Percentiles rank a stretch among this genome's conserved stretches.
Conservation (phyloP, 2,888 invertebrate genomes). For the Cosmorhoe ocellata region DNA sequence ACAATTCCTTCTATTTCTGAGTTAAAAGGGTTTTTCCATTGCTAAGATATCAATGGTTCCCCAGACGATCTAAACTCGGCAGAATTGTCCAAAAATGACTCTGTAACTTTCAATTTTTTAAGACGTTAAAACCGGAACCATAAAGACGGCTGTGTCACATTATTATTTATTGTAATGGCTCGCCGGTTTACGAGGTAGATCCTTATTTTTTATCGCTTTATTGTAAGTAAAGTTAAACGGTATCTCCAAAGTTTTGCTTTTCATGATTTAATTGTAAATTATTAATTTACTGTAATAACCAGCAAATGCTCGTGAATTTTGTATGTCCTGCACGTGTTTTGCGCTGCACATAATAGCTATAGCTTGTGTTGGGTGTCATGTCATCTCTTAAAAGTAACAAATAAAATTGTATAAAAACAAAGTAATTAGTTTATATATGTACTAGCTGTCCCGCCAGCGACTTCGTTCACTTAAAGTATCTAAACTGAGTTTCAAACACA, state of each 20-base stretch:
- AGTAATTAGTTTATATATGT: too few relatives aligned
- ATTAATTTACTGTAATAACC: too few relatives aligned
- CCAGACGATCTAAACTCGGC: not conserved
- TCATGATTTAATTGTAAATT: not conserved
- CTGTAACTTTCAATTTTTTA: slow-evolving; percentile 32
- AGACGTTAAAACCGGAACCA: slow-evolving; percentile 30
- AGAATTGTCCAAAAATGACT: slow-evolving; percentile 27
- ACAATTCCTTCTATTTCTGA: too few relatives aligned
- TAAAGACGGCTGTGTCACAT: slow-evolving; percentile 37
- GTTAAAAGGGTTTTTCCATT: not conserved
- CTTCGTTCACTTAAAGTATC: too few relatives aligned
- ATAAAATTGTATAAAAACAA: too few relatives aligned
- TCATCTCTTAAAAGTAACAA: too few relatives aligned
- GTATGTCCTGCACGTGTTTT: too few relatives aligned
- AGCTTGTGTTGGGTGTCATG: too few relatives aligned
- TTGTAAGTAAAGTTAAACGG: slow-evolving; percentile 1
- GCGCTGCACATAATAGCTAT: too few relatives aligned
- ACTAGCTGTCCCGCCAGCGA: too few relatives aligned
- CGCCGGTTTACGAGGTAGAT: slow-evolving; percentile 27
- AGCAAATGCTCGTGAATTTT: too few relatives aligned
- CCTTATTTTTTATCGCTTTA: slow-evolving; percentile 34
- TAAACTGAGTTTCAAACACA: too few relatives aligned
- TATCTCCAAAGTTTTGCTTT: not conserved
- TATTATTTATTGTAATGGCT: slow-evolving; percentile 37
- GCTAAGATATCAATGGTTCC: slow-evolving; percentile 1